phyloP scores from a whole-genome alignment of 2,113 vertebrate genomes.

The Rhinopithecus roxellana region DNA sequence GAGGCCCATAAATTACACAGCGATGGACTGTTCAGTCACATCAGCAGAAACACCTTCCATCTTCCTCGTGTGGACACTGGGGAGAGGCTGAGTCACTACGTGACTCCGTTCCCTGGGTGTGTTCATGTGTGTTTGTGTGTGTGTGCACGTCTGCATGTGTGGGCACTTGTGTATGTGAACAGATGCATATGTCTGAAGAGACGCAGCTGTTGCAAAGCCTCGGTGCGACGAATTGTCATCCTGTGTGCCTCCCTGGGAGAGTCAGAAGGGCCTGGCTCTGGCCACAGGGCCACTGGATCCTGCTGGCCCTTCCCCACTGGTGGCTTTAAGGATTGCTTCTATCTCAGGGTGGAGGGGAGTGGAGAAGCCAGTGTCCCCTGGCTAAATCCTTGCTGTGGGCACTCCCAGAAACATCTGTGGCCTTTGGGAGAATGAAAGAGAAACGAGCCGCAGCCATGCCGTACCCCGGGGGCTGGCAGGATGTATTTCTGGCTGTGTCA shows the following conservation, averaged over 20 bases:
- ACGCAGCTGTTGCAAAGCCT: neutral
- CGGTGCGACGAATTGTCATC: rapidly evolving
- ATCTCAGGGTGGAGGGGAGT: neutral
- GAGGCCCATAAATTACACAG: neutral
- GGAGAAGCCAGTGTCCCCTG: neutral
- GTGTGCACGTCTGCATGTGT: too few species aligned
- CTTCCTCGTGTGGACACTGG: neutral
- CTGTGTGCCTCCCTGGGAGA: neutral
- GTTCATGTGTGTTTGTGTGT: too few species aligned
- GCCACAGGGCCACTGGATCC: neutral
- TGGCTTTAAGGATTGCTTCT: neutral
- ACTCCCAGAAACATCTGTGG: neutral
- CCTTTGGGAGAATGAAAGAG: neutral
- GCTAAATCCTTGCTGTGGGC: neutral
- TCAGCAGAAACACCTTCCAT: neutral
- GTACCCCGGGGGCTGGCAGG: neutral
- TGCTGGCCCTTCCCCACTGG: neutral
- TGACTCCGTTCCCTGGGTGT: rapidly evolving
- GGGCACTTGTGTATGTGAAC: rapidly evolving
- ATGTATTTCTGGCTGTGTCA: too few species aligned
- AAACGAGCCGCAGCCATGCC: neutral
- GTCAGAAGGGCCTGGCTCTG: neutral
- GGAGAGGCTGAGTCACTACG: too few species aligned
- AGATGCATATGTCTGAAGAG: neutral
- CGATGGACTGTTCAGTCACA: neutral